These are phyloP conservation scores for Dissostichus mawsoni DNA, from an alignment of 2,113 vertebrate genomes.

Conservation along the genomic window DNA sequence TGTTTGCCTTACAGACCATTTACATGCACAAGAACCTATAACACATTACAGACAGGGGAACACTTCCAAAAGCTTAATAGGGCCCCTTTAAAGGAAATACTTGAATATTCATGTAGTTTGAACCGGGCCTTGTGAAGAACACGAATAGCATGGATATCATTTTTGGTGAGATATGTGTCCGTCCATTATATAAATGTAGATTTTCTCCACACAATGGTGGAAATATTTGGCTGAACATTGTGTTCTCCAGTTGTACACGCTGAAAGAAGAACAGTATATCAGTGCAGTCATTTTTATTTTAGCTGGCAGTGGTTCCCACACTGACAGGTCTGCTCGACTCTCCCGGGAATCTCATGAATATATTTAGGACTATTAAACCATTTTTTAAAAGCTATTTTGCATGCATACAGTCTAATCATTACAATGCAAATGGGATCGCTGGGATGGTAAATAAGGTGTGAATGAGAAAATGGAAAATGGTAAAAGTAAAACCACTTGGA, in stretches of 20 bases:
- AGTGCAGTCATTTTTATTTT: slow-evolving; percentile 44
- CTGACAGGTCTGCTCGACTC: slow-evolving; percentile 65
- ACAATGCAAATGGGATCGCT: slow-evolving; percentile 80
- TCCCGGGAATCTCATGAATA: slow-evolving; percentile 82
- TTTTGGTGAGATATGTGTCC: no score
- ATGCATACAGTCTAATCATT: slow-evolving; percentile 78
- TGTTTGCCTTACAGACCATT: no score
- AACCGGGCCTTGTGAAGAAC: no score
- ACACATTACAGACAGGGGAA: no score
- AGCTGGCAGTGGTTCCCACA: slow-evolving; percentile 42
- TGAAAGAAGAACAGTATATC: slow-evolving; percentile 16
- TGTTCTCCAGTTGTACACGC: slow-evolving; percentile 1
- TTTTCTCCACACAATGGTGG: neutral
- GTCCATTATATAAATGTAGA: neutral
- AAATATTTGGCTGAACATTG: slow-evolving; percentile 3
- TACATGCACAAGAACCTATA: no score
- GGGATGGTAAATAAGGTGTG: slow-evolving; percentile 79
- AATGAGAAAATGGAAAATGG: slow-evolving; percentile 73
- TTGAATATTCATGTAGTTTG: no score
- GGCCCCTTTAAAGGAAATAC: no score
- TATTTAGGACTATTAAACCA: slow-evolving; percentile 79
- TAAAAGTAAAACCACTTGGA: slow-evolving; percentile 60
- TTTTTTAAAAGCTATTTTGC: slow-evolving; percentile 79
- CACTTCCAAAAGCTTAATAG: no score
- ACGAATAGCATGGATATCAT: no score